Conservation (phyloP, 2,113 vertebrate species). For the Podiceps cristatus region DNA sequence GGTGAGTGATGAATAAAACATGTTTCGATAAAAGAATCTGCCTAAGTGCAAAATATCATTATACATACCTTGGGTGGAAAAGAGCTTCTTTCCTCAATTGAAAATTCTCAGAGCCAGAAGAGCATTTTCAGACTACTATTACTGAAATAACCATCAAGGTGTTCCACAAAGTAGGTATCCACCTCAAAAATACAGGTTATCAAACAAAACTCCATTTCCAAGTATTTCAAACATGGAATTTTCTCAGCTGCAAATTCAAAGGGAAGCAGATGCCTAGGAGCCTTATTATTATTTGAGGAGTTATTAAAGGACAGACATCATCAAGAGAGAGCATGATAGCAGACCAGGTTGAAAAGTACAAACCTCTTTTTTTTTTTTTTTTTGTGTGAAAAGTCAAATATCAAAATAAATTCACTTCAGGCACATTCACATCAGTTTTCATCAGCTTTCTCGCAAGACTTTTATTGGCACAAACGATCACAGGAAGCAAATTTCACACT, state of each 20-base stretch:
- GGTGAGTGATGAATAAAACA: conserved; percentile 20
- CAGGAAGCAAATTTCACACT: conserved; percentile 31
- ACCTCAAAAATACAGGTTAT: conserved; percentile 27
- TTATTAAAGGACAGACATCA: conserved; percentile 42
- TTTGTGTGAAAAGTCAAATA: conserved; percentile 17
- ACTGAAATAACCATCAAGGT: conserved; percentile 30
- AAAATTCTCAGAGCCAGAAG: background rate
- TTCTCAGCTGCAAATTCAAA: conserved; percentile 48
- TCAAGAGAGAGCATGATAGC: background rate
- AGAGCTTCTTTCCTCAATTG: background rate
- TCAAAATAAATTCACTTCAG: conserved; percentile 57
- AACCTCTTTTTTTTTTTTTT: background rate
- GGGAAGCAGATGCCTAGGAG: background rate
- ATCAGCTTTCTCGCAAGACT: background rate
- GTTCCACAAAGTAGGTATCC: conserved; percentile 6
- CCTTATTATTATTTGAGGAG: conserved; percentile 9
- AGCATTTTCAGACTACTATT: background rate
- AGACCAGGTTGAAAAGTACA: background rate
- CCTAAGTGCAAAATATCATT: background rate
- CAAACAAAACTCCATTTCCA: conserved; percentile 6
- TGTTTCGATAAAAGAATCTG: background rate
- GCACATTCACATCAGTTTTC: conserved; percentile 23
- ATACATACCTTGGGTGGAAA: background rate
- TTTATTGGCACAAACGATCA: conserved; percentile 53
- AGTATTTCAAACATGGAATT: conserved; percentile 11